phyloP scores from a whole-genome alignment of 1,140 invertebrate species.

The Zaprionus ornatus region DNA sequence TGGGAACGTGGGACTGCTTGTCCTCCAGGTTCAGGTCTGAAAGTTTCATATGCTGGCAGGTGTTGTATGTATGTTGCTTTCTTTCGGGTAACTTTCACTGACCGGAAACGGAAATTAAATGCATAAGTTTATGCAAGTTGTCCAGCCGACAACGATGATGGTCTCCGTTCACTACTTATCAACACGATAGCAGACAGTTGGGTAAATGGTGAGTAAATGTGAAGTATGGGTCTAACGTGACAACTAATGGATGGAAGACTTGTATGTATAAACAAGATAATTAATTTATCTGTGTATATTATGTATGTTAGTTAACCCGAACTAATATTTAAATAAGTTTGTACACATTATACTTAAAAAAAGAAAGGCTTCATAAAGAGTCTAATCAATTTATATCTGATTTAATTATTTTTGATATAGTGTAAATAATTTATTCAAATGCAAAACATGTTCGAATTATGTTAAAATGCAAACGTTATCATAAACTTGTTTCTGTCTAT shows the following conservation, averaged over 20 bases:
- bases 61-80: constrained; percentile 60
- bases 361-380: neutral
- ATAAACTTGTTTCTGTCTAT: neutral
- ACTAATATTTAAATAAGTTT: neutral
- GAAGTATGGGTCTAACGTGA: neutral
- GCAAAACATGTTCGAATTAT: neutral
- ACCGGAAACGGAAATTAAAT: constrained; percentile 81
- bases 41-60: constrained; percentile 47
- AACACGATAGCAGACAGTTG: constrained; percentile 29
- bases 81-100: constrained; percentile 69
- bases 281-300: neutral
- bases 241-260: neutral
- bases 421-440: neutral
- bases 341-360: neutral
- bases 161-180: constrained; percentile 49
- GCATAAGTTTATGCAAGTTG: constrained; percentile 68
- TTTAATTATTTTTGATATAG: neutral
- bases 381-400: no score
- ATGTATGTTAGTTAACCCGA: neutral
- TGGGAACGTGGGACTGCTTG: constrained; percentile 13
- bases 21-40: constrained; percentile 16
- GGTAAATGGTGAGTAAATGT: constrained; percentile 10
- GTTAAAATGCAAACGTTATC: neutral
- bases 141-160: neutral
- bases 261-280: neutral